These are phyloP conservation scores for Eupithecia subfuscata DNA, from an alignment of 2,888 invertebrate genomes.

Conservation along the genomic window DNA sequence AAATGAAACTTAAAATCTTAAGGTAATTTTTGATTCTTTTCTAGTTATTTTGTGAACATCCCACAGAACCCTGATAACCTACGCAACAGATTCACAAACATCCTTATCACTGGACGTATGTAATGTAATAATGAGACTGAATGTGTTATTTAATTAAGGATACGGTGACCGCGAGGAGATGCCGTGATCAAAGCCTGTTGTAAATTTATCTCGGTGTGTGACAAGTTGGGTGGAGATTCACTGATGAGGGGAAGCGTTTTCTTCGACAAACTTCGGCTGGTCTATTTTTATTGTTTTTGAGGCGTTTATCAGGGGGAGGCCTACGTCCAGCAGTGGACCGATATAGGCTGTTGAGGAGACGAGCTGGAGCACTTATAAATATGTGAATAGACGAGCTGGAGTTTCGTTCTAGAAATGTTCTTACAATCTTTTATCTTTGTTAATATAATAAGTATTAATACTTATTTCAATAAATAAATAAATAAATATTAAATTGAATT, in stretches of 20 bases:
- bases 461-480: too few species aligned
- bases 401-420: too few species aligned
- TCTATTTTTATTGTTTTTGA: too few species aligned
- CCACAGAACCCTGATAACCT: conserved; percentile 33
- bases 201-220: conserved; percentile 63
- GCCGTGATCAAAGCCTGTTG: conserved; percentile 61
- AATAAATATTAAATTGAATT: too few species aligned
- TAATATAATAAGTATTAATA: too few species aligned
- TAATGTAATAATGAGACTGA: conserved; percentile 52
- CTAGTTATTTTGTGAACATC: not conserved
- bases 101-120: conserved; percentile 64
- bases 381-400: too few species aligned
- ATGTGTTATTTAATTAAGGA: conserved; percentile 73
- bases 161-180: conserved; percentile 75
- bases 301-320: too few species aligned
- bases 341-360: too few species aligned
- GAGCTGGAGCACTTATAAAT: too few species aligned
- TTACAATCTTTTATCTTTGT: too few species aligned
- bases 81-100: conserved; percentile 43
- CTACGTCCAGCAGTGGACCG: too few species aligned
- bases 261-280: not conserved
- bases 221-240: conserved; percentile 36
- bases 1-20: not conserved
- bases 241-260: conserved; percentile 39
- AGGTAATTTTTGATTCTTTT: not conserved